Base-by-base conservation (phyloP, 2,888 invertebrate species). In the Platypus cylindrus region DNA sequence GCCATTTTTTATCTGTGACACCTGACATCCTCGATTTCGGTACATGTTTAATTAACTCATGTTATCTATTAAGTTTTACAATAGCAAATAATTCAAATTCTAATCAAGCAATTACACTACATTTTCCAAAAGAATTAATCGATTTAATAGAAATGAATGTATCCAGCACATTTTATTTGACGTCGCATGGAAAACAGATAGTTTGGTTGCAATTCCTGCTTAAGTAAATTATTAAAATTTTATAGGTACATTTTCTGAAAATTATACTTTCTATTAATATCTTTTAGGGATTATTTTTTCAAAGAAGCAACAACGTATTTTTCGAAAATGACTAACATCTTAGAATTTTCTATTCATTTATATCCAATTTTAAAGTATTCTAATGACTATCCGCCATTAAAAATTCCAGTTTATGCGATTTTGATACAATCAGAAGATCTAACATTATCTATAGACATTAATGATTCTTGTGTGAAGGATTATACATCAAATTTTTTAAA, bases 11-110 rank as follows among this genome's bases (percentile, higher is more conserved):
- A 5, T 23, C 35, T 17, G 34, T 43, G 5, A 14, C 18, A 3
- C 48, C 48, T 13, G 41, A 45, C 12, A 22, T 38, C 11, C 9
- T 51, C 20, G 50, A 50, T 37, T 51, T 48, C 33, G 48, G 45
- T 14, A 37, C 40, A 11, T 51, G 51, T 24, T 34, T 46, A 3
- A 13, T 41, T 2, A 46, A 50, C 27, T 45, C 47, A 5, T 38
- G 41, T 23, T 50, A 50, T 31, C 48, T 49, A 34, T 15, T 45
- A 11, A 34, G 34, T 13, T 41, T 49, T 8, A 39, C 47, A 17
- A 30, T 51, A 5, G 30, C 30, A 14, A 51, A 50, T 32, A 36
- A 18, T 9, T 48, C 49, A 8, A 36, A 32, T 1, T 11, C 27
- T n/a, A 47, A 36, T 2, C 47, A 48, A 31, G 40, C 48, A 1